Conservation (phyloP, 2,113 vertebrate genomes). For the Arizona elegans region DNA sequence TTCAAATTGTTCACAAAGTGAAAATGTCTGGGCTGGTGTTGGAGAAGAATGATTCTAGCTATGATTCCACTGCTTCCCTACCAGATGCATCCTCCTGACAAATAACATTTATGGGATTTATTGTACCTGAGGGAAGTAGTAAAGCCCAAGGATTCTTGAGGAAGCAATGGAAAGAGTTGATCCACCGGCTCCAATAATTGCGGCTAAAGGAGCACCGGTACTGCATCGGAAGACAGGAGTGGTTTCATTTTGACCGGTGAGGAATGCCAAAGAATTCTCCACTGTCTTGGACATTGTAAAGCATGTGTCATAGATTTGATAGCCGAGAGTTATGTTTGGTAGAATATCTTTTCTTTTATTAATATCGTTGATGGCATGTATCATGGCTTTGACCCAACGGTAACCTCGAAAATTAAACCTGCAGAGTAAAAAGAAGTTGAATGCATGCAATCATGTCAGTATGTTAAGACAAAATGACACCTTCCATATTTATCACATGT, state of each 20-base stretch:
- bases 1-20: not conserved
- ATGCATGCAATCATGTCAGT: not conserved
- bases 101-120: not conserved
- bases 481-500: not conserved
- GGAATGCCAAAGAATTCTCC: constrained; percentile 77
- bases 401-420: constrained; percentile 85
- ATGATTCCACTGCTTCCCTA: not conserved
- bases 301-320: constrained; percentile 83
- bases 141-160: constrained; percentile 80
- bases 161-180: constrained; percentile 81
- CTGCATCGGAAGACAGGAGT: constrained; percentile 82
- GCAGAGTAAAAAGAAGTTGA: constrained; percentile 22
- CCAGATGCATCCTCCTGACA: not conserved
- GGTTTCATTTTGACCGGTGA: constrained; percentile 83
- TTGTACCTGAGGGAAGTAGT: constrained; percentile 80
- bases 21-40: not conserved
- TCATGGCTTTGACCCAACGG: constrained; percentile 83
- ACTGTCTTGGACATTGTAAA: constrained; percentile 82
- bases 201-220: constrained; percentile 70
- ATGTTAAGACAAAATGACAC: not conserved
- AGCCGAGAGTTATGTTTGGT: constrained; percentile 76
- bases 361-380: constrained; percentile 82
- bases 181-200: constrained; percentile 77
- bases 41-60: not conserved
- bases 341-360: constrained; percentile 71